Percentiles rank a stretch among this genome's conserved stretches.
Evolutionary conservation across 2,888 invertebrate genomes (phyloP).

Genomic region (Nomada lathburiana): DNA sequence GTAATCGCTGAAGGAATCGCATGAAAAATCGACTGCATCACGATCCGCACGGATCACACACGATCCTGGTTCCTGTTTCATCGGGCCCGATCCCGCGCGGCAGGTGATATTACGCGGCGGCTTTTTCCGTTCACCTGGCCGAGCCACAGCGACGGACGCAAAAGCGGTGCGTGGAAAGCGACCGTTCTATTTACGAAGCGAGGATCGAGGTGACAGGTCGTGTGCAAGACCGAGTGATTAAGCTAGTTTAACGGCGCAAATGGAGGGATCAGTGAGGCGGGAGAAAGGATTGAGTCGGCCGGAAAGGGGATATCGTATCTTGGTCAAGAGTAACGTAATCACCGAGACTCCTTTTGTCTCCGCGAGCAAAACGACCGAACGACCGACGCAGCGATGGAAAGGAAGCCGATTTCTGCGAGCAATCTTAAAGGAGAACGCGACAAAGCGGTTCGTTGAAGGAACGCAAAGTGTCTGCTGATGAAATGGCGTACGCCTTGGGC

Average conservation of each 20-base stretch:
- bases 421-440: constrained; percentile 5
- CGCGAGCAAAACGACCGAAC: neutral
- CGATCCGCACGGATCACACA: neutral
- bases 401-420: neutral
- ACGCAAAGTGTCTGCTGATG: neutral
- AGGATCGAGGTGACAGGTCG: neutral
- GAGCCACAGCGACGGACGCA: constrained; percentile 25
- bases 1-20: neutral
- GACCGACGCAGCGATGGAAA: neutral
- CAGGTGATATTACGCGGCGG: constrained; percentile 35
- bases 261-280: constrained; percentile 6
- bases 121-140: constrained; percentile 34
- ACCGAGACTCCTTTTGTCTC: constrained; percentile 25
- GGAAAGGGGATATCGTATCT: constrained; percentile 34
- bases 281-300: constrained; percentile 27
- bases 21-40: neutral
- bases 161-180: constrained; percentile 47
- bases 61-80: constrained; percentile 20
- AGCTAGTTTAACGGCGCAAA: constrained; percentile 34
- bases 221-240: constrained; percentile 44
- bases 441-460: neutral
- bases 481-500: neutral
- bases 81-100: constrained; percentile 25
- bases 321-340: constrained; percentile 42
- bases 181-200: constrained; percentile 37